Base-by-base conservation (phyloP, 2,113 vertebrate genomes). In the Siniperca knerii region DNA sequence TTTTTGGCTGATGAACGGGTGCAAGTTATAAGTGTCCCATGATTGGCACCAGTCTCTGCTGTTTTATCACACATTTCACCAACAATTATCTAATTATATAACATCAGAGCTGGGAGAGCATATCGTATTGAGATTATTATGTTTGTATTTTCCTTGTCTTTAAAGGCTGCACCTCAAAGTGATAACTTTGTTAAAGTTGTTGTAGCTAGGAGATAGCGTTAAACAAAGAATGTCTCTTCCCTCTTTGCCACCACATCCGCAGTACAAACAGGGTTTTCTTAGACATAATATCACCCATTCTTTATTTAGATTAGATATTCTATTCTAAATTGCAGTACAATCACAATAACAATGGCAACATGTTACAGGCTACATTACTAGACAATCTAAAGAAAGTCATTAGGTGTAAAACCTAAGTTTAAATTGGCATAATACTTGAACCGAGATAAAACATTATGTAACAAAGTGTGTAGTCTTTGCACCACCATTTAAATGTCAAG, bases 1-100 rank as follows among this genome's bases (percentile, higher is more conserved):
- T 20, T 40, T 21, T 20, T 44, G 55, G 4, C 25, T 33, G 60
- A 16, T 35, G 60, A 25, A 55, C 88, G 81, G 84, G 76, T 89
- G 81, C 21, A 48, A 48, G 46, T 48, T 48, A n/a, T 64, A 58
- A 29, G 60, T 21, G 35, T 50, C 21, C 10, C 6, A 5, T 67
- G 79, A 46, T 35, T 46, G 52, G 8, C 62, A 4, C 50, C 18
- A 25, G 13, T 4, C 0, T 21, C 25, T 35, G 6, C 79, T 21
- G 21, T n/a, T 70, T 16, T 2, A 50, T 46, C 25, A 42, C 40
- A 37, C 35, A 21, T 16, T 9, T 55, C 33, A 67, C 29, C n/a
- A 37, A 0, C 5, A 16, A 29, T 29, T 25, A 0, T 33, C 25
- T 40, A 18, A 35, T 7, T 18, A 37, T 4, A 33, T 2, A 46